Percentiles rank a stretch among this genome's conserved stretches.
Conservation (phyloP, 2,113 vertebrate genomes). For the Seriola aureovittata region DNA sequence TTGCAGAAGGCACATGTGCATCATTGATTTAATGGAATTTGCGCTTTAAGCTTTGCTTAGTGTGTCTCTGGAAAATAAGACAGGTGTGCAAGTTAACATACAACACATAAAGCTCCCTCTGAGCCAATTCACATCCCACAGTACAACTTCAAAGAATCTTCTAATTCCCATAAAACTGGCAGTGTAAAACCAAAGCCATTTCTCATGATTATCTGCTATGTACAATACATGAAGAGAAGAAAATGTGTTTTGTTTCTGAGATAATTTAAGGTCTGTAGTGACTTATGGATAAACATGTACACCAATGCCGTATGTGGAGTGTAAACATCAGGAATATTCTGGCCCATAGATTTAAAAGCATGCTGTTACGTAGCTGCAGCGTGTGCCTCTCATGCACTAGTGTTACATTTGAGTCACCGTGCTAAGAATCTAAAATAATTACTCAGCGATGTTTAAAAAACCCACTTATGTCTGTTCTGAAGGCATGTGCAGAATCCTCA, state of each 20-base stretch:
- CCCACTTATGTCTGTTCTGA: not conserved
- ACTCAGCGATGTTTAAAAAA: not conserved
- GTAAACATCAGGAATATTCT: conserved; percentile 66
- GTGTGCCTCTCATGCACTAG: conserved; percentile 8
- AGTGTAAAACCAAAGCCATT: conserved; percentile 77
- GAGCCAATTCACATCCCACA: not conserved
- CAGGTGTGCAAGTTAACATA: conserved; percentile 29
- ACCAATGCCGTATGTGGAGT: conserved; percentile 43
- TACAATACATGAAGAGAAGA: conserved; percentile 30
- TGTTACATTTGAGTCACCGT: not conserved
- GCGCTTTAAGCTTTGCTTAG: conserved; percentile 54
- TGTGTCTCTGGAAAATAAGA: conserved; percentile 45
- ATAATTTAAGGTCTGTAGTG: conserved; percentile 62
- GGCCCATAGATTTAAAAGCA: conserved; percentile 43
- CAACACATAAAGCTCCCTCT: conserved; percentile 30
- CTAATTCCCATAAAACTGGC: conserved; percentile 37
- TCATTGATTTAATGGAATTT: conserved; percentile 50
- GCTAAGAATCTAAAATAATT: not conserved
- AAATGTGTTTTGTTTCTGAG: conserved; percentile 23
- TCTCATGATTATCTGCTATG: conserved; percentile 17
- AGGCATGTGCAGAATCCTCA: not conserved
- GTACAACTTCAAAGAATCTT: not conserved
- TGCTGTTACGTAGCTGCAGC: conserved; percentile 15
- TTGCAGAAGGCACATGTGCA: conserved; percentile 76
- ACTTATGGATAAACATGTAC: conserved; percentile 24